Conservation (phyloP, 2,888 invertebrate genomes). For the Mesorhabditis sp. region DNA sequence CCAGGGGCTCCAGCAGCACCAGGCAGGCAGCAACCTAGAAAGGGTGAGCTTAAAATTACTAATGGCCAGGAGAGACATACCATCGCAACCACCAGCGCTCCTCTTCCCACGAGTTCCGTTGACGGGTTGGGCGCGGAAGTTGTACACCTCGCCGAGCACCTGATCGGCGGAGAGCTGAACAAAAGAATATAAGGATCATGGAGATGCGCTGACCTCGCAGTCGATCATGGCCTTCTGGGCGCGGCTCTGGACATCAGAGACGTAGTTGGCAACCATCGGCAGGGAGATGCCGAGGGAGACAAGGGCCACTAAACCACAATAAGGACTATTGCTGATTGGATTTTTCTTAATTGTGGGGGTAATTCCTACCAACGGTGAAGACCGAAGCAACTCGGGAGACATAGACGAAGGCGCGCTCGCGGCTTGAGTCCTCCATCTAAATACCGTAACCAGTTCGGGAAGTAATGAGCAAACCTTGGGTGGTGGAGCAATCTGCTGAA, state of each 20-base stretch:
- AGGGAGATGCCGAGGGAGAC: not conserved
- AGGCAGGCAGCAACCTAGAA: not conserved
- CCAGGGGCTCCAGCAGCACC: not conserved
- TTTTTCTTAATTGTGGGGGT: not conserved
- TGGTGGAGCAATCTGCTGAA: too few relatives aligned
- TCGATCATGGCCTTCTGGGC: not conserved
- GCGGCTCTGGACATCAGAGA: not conserved
- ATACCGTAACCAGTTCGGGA: not conserved
- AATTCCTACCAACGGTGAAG: not conserved
- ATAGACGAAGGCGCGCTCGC: slow-evolving; percentile 5
- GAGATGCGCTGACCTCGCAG: not conserved
- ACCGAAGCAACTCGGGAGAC: not conserved
- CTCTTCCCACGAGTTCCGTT: not conserved
- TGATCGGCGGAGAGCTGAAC: not conserved
- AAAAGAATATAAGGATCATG: not conserved
- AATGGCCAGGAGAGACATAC: not conserved
- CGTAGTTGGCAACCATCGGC: slow-evolving; percentile 5
- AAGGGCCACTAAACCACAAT: not conserved
- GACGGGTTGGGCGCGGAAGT: not conserved
- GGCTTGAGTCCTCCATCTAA: not conserved
- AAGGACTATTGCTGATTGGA: not conserved
- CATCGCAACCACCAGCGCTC: not conserved
- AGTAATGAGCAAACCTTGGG: too few relatives aligned
- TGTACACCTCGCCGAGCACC: slow-evolving; percentile 6
- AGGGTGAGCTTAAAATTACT: too few relatives aligned